Evolutionary conservation across 2,797 vertebrate species (phyloP).

Genomic region (Galagoides demidoff): DNA sequence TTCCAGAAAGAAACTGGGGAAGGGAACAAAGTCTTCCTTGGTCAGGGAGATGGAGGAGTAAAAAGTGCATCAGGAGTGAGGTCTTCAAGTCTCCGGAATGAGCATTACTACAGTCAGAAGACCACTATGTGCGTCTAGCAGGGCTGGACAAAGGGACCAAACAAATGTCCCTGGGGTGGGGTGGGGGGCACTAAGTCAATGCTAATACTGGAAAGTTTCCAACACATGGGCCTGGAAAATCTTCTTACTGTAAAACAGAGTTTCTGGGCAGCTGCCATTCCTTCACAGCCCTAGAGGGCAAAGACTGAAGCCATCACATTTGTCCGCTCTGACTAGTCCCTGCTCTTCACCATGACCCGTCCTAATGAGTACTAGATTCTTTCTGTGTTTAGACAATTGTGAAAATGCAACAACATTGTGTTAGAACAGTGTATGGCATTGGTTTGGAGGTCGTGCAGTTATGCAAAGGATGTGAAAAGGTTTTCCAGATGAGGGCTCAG

Average conservation of each 20-base stretch:
- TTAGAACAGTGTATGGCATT: background rate
- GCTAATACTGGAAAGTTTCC: constrained; percentile 39
- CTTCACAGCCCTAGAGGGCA: constrained; percentile 8
- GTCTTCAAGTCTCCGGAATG: background rate
- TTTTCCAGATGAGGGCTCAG: background rate
- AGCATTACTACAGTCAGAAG: background rate
- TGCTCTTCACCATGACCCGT: background rate
- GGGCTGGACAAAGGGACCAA: background rate
- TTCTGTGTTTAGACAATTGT: background rate
- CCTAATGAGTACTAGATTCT: background rate
- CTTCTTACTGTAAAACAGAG: constrained; percentile 58
- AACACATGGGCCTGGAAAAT: constrained; percentile 63
- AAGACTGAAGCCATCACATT: constrained; percentile 9
- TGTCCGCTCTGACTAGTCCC: background rate
- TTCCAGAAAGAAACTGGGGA: constrained; percentile 64
- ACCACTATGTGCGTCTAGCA: background rate
- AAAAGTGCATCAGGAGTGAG: background rate
- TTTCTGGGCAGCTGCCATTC: background rate
- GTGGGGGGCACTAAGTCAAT: constrained; percentile 57
- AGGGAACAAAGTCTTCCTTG: constrained; percentile 31
- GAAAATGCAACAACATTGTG: background rate
- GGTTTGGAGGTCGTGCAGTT: background rate
- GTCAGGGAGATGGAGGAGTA: background rate
- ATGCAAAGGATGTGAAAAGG: background rate
- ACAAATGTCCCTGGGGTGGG: constrained; percentile 62